These are phyloP conservation scores for Cossypha dichroa DNA, from an alignment of 2,797 vertebrate species.

Conservation along the genomic window DNA sequence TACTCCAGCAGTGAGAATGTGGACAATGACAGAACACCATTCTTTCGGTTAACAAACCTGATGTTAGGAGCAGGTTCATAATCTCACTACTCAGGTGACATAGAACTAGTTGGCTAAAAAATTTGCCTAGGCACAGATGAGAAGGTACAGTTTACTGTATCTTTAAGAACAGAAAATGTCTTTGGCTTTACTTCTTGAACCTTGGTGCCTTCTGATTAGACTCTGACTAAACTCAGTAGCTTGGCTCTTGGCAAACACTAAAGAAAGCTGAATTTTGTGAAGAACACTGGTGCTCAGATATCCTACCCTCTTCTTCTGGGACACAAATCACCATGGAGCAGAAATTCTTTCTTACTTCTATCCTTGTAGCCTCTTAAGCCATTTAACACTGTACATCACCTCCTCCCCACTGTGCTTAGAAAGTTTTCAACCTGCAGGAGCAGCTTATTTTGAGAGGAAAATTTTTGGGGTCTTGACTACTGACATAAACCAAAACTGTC, in stretches of 20 bases:
- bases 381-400: not conserved
- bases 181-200: not conserved
- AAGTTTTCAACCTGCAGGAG: not conserved
- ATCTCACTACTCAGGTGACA: not conserved
- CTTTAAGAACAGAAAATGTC: not conserved
- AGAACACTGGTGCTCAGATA: not conserved
- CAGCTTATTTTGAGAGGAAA: not conserved
- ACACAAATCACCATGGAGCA: not conserved
- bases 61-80: not conserved
- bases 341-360: not conserved
- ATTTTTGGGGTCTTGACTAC: not conserved
- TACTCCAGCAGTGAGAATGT: not conserved
- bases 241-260: not conserved
- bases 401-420: not conserved
- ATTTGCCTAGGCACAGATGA: no score
- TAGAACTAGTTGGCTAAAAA: not conserved
- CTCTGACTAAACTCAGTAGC: not conserved
- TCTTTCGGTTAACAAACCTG: not conserved
- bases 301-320: not conserved
- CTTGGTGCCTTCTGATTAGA: not conserved
- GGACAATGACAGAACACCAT: not conserved
- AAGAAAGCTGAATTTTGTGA: not conserved
- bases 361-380: not conserved
- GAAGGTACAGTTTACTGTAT: not conserved
- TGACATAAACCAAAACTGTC: not conserved